phyloP scores from a whole-genome alignment of 2,797 vertebrate genomes.

The Lemur catta region DNA sequence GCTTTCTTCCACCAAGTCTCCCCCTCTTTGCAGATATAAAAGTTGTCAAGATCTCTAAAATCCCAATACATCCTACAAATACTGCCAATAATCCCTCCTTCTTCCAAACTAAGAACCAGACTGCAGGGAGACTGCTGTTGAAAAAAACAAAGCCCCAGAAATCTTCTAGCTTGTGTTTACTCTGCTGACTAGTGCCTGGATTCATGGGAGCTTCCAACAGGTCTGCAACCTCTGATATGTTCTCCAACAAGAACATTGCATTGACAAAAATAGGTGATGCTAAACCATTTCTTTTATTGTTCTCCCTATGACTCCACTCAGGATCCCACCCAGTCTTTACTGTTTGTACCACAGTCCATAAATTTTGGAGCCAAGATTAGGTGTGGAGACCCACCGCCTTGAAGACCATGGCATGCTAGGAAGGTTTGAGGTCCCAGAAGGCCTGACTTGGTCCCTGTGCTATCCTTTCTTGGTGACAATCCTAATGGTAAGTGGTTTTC shows the following conservation, averaged over 20 bases:
- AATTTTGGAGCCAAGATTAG: not conserved
- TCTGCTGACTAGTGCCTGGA: not conserved
- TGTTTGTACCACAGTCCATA: not conserved
- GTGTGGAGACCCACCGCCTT: not conserved
- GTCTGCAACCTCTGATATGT: not conserved
- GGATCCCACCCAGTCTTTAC: not conserved
- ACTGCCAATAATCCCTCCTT: not conserved
- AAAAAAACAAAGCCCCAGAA: not conserved
- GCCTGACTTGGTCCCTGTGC: not conserved
- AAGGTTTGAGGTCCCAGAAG: not conserved
- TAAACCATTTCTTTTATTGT: not conserved
- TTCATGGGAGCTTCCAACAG: not conserved
- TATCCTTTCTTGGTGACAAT: not conserved
- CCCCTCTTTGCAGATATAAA: not conserved
- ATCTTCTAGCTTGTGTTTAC: not conserved
- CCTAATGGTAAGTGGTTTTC: not conserved
- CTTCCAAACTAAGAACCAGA: not conserved
- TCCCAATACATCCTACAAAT: not conserved
- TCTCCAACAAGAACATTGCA: not conserved
- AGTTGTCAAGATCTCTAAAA: not conserved
- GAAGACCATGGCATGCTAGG: not conserved
- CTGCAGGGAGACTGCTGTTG: not conserved
- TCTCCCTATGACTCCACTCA: not conserved
- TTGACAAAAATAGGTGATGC: not conserved
- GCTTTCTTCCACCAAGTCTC: not conserved